A percentile compares a stretch with the other conserved stretches of the same genome.
Conservation (phyloP, 2,113 vertebrate genomes). For the Pteruthius melanotis region DNA sequence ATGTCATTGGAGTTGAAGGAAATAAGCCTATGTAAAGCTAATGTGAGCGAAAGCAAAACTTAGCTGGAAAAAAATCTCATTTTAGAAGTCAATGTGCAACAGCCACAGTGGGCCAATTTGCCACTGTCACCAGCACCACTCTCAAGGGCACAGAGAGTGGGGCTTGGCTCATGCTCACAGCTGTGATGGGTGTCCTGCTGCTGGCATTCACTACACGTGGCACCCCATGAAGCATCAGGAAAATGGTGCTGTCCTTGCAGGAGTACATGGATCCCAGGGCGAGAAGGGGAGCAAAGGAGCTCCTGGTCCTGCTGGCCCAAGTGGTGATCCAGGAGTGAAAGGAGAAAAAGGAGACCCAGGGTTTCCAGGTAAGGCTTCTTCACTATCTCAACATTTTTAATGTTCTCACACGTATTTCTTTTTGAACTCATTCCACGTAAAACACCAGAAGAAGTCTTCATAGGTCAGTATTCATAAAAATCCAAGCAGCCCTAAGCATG, state of each 20-base stretch:
- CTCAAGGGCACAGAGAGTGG: background rate
- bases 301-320: slow-evolving; percentile 29
- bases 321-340: slow-evolving; percentile 47
- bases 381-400: background rate
- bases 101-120: background rate
- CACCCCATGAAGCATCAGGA: background rate
- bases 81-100: background rate
- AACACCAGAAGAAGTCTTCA: background rate
- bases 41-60: background rate
- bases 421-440: background rate
- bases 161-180: background rate
- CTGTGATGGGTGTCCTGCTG: background rate
- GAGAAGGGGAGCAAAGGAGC: slow-evolving; percentile 63
- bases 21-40: background rate
- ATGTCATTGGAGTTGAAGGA: background rate
- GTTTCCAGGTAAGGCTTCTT: slow-evolving; percentile 45
- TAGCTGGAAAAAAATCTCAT: background rate
- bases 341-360: slow-evolving; percentile 63
- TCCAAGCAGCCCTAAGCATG: background rate
- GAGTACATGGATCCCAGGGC: slow-evolving; percentile 26
- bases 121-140: background rate
- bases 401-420: background rate
- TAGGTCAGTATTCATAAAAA: background rate
- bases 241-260: background rate
- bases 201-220: rapidly evolving